Evolutionary conservation across 1,140 invertebrate species (phyloP).

Genomic region (Notospermus geniculatus): DNA sequence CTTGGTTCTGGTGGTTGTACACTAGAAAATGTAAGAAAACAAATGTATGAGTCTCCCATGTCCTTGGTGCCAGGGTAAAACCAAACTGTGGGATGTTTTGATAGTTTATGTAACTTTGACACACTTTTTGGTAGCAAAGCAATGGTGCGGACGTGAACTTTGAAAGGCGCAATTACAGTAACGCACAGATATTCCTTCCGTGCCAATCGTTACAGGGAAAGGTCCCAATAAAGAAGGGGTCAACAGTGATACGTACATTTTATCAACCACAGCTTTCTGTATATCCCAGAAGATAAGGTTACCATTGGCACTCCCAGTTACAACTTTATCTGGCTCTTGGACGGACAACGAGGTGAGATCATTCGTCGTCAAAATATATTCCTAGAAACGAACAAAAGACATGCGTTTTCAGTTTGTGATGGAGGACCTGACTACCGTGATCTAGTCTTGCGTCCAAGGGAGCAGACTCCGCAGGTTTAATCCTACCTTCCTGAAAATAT

Average conservation of each 20-base stretch:
- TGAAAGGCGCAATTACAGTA: no score
- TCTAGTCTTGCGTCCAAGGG: no score
- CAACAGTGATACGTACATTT: conserved; percentile 33
- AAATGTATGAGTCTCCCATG: no score
- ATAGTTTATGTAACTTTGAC: no score
- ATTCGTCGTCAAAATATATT: conserved; percentile 34
- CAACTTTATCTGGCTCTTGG: conserved; percentile 21
- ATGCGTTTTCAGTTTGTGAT: not conserved
- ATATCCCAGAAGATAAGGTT: conserved; percentile 43
- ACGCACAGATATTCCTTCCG: no score
- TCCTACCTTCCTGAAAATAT: conserved; percentile 38
- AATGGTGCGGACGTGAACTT: no score
- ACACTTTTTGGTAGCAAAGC: no score
- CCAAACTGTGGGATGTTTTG: no score
- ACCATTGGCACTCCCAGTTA: conserved; percentile 42
- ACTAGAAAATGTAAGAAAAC: conserved; percentile 14
- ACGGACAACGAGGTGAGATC: conserved; percentile 32
- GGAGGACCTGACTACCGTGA: no score
- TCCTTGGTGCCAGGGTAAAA: no score
- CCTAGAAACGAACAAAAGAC: conserved; percentile 21
- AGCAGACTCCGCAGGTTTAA: not conserved
- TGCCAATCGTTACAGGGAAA: no score
- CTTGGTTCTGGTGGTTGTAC: conserved; percentile 30
- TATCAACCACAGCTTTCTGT: conserved; percentile 34
- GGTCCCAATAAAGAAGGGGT: no score